Base-by-base conservation (phyloP, 2,113 vertebrate genomes). In the Bufo gargarizans region DNA sequence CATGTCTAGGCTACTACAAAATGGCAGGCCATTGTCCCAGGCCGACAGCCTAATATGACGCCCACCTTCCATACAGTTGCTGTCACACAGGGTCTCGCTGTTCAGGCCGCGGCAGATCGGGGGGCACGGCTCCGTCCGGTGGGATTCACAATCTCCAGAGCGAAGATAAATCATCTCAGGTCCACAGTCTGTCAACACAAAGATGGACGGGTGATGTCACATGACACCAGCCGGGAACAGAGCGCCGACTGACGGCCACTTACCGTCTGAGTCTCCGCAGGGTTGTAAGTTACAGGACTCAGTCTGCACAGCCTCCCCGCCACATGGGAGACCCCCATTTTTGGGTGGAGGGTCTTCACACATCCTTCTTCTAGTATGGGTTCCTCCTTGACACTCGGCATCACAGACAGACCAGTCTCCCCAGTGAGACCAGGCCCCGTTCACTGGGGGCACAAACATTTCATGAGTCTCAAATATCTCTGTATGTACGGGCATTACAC, bases 301-400 rank as follows among this genome's bases (percentile, higher is more conserved):
- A 8, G 89, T 95, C 91, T 98, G 96, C n/a, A 92, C 89, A 5
- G 92, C 92, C 82, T 94, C 91, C 5, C 97, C 97, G 0, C 93
- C 90, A 17, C 97, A 99, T 6, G 93, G 92, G 12, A 69, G 90
- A 0, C 97, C 97, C 0, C 94, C 93, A 0, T 98, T 98, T 91
- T 99, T 98, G 0, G 96, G 96, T 0, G 96, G 97, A 3, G 97
- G 97, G 49, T 95, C 93, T 0, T 95, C 92, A 89, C 97, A 99
- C 90, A 89, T 93, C 80, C 97, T 93, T 59, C 72, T 92, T 67
- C 96, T 96, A 85, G 84, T 91, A 77, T 88, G 93, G 55, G 95
- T 91, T 0, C 97, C 97, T 2, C 97, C 96, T n/a, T 96, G 95
- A 22, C 97, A 98, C 6, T 86, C 82, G 0, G 92, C 92, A 0